Conservation (phyloP, 2,797 vertebrate genomes). For the Paedocypris micromegethes region DNA sequence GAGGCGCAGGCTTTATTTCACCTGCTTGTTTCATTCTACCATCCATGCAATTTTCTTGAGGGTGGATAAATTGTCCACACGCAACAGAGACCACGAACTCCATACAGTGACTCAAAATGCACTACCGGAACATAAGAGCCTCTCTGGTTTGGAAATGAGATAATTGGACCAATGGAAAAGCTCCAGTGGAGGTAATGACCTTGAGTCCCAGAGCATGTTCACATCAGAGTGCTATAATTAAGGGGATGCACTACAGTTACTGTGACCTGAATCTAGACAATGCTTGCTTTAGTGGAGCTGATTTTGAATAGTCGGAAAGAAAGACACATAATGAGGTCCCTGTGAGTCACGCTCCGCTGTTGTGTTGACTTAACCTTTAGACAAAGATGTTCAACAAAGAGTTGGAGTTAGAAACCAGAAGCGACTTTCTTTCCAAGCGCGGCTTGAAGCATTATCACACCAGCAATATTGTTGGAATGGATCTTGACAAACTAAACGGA, state of each 20-base stretch:
- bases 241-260: slow-evolving; percentile 12
- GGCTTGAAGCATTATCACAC: too few species aligned
- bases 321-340: slow-evolving; percentile 19
- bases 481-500: too few species aligned
- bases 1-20: not conserved
- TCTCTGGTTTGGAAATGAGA: slow-evolving; percentile 40
- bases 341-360: slow-evolving; percentile 20
- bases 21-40: slow-evolving; percentile 10
- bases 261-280: slow-evolving; percentile 32
- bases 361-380: slow-evolving; percentile 7
- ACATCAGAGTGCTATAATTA: slow-evolving; percentile 11
- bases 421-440: too few species aligned
- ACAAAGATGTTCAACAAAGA: not conserved
- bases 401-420: too few species aligned
- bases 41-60: not conserved
- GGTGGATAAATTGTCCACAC: slow-evolving; percentile 12
- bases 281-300: not conserved
- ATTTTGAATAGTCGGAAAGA: not conserved
- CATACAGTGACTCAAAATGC: slow-evolving; percentile 33
- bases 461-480: too few species aligned
- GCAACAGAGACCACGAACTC: slow-evolving; percentile 5
- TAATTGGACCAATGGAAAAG: slow-evolving; percentile 35
- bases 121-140: slow-evolving; percentile 25
- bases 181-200: slow-evolving; percentile 28
- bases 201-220: slow-evolving; percentile 18